These are phyloP conservation scores for Drosophila silvestris DNA, from an alignment of 2,888 invertebrate species.

Conservation along the genomic window DNA sequence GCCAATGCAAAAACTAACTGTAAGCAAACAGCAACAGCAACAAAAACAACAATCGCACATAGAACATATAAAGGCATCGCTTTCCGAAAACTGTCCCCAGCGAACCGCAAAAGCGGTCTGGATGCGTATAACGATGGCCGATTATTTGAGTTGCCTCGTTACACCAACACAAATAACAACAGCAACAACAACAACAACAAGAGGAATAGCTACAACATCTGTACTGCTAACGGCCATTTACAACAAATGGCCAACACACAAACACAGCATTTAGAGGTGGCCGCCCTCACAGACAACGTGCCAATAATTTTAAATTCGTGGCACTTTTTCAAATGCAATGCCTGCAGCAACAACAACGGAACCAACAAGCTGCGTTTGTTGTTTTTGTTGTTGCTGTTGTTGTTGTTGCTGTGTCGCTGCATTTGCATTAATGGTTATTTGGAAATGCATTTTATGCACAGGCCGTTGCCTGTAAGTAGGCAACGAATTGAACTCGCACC, in stretches of 20 bases:
- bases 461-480: conserved; percentile 54
- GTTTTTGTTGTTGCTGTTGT: conserved; percentile 11
- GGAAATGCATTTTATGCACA: conserved; percentile 57
- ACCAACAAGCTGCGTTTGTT: conserved; percentile 13
- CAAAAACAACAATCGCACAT: conserved; percentile 8
- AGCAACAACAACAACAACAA: conserved; percentile 8
- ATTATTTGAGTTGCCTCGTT: conserved; percentile 54
- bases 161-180: conserved; percentile 28
- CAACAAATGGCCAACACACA: conserved; percentile 59
- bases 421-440: conserved; percentile 77
- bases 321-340: conserved; percentile 56
- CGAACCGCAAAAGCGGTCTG: conserved; percentile 44
- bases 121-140: conserved; percentile 57
- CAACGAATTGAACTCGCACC: conserved; percentile 55
- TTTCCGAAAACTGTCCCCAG: conserved; percentile 37
- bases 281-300: conserved; percentile 17
- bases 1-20: conserved; percentile 64
- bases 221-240: conserved; percentile 51
- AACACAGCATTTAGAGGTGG: conserved; percentile 9
- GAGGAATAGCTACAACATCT: not conserved
- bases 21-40: conserved; percentile 34
- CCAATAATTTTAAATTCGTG: conserved; percentile 78
- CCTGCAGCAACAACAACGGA: conserved; percentile 22
- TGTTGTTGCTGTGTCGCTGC: conserved; percentile 22
- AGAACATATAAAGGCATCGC: conserved; percentile 33